These are phyloP conservation scores for Ochotona princeps DNA, from an alignment of 2,113 vertebrate species.

Conservation along the genomic window DNA sequence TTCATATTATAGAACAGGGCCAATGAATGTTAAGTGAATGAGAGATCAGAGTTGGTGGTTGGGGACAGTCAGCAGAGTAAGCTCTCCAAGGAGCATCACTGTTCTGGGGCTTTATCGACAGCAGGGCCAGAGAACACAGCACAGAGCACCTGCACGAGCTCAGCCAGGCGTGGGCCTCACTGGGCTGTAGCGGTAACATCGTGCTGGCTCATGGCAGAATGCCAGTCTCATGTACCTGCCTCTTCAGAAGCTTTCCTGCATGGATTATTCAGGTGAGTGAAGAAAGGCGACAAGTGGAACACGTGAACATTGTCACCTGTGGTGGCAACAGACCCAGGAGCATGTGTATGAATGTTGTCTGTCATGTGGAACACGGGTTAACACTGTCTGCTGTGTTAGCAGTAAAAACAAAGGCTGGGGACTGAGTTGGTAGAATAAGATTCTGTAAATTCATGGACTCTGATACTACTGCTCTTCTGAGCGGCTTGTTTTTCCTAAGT, in stretches of 20 bases:
- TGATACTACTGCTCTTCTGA: not conserved
- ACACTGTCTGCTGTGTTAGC: not conserved
- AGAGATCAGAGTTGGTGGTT: not conserved
- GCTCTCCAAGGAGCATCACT: not conserved
- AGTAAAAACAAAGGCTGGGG: not conserved
- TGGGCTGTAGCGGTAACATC: not conserved
- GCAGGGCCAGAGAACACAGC: fast-evolving
- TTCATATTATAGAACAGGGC: not conserved
- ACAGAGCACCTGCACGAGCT: not conserved
- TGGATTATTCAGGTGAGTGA: not conserved
- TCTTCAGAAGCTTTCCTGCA: not conserved
- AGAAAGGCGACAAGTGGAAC: fast-evolving
- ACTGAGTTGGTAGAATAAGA: not conserved
- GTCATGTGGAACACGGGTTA: not conserved
- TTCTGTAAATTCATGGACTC: not conserved
- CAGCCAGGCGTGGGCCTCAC: not conserved
- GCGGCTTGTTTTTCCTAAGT: not conserved
- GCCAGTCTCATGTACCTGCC: not conserved
- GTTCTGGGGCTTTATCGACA: not conserved
- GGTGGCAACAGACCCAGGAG: no score
- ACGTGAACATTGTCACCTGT: not conserved
- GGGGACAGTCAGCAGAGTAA: not conserved
- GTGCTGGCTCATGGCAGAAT: not conserved
- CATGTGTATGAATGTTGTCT: no score
- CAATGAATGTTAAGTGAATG: not conserved